Conservation (phyloP, 1,140 invertebrate species). For the Zeugodacus cucurbitae region DNA sequence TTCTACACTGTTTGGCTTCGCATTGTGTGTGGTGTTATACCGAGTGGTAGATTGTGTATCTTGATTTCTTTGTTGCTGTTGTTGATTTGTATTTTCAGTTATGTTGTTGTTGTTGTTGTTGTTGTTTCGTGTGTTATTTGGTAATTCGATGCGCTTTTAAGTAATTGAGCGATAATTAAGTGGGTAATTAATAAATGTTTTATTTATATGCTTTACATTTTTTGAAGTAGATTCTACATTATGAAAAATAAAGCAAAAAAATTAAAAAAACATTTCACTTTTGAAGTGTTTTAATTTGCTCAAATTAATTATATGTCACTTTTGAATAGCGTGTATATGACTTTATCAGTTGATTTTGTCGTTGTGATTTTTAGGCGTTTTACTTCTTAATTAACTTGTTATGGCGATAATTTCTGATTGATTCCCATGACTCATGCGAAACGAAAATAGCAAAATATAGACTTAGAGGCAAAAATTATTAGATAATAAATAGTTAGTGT, state of each 20-base stretch:
- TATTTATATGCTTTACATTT: neutral
- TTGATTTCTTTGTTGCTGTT: conserved; percentile 15
- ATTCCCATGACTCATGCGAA: too few species aligned
- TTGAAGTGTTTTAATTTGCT: neutral
- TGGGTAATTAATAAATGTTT: conserved; percentile 32
- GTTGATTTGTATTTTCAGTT: too few species aligned
- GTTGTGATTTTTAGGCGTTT: too few species aligned
- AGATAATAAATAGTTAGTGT: too few species aligned
- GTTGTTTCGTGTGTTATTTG: neutral
- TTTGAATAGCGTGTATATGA: neutral
- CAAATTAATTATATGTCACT: neutral
- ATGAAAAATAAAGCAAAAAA: too few species aligned
- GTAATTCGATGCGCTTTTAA: conserved; percentile 38
- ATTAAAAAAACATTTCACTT: conserved; percentile 1
- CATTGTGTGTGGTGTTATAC: conserved; percentile 31
- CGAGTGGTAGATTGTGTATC: conserved; percentile 30
- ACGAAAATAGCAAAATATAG: too few species aligned
- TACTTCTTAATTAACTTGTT: too few species aligned
- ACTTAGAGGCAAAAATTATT: too few species aligned
- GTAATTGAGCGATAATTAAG: conserved; percentile 39
- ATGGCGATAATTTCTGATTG: too few species aligned
- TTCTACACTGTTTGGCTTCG: neutral
- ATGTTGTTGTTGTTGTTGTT: neutral
- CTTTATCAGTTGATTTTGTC: neutral
- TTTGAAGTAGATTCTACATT: neutral